Evolutionary conservation across 1,140 invertebrate species (phyloP).

Genomic region (Lordiphosa clarofinis): DNA sequence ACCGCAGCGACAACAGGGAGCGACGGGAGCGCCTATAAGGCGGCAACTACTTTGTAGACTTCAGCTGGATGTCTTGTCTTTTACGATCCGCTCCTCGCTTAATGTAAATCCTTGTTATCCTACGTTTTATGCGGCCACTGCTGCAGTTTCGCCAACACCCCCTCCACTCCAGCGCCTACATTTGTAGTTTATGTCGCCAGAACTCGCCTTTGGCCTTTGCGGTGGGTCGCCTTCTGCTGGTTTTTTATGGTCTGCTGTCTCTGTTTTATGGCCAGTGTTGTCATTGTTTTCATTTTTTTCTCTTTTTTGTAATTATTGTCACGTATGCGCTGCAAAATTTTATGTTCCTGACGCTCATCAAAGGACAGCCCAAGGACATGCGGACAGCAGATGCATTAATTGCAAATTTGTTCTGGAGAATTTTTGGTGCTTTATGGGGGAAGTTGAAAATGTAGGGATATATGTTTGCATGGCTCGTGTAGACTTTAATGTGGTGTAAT

Average conservation of each 20-base stretch:
- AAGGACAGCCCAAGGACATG: background rate
- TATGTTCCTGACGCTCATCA: conserved; percentile 11
- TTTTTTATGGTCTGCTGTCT: conserved; percentile 13
- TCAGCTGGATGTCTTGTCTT: conserved; percentile 6
- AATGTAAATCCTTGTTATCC: conserved; percentile 31
- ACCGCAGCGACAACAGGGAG: conserved; percentile 6
- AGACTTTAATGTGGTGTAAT: no score
- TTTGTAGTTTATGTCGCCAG: conserved; percentile 16
- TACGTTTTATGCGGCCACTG: conserved; percentile 20
- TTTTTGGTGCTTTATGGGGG: background rate
- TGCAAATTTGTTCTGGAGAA: conserved; percentile 8
- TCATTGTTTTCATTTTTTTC: background rate
- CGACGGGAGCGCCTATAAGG: conserved; percentile 16
- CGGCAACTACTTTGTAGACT: conserved; percentile 18
- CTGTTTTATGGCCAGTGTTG: conserved; percentile 12
- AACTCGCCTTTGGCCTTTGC: conserved; percentile 8
- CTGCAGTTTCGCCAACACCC: background rate
- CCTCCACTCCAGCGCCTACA: background rate
- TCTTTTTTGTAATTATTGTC: conserved; percentile 27
- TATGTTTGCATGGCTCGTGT: no score
- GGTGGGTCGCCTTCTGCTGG: background rate
- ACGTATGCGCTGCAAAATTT: conserved; percentile 29
- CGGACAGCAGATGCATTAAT: conserved; percentile 10
- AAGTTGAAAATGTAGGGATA: no score
- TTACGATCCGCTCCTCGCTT: conserved; percentile 8